Evolutionary conservation across 2,113 vertebrate species (phyloP).

Genomic region (Capreolus pygargus): DNA sequence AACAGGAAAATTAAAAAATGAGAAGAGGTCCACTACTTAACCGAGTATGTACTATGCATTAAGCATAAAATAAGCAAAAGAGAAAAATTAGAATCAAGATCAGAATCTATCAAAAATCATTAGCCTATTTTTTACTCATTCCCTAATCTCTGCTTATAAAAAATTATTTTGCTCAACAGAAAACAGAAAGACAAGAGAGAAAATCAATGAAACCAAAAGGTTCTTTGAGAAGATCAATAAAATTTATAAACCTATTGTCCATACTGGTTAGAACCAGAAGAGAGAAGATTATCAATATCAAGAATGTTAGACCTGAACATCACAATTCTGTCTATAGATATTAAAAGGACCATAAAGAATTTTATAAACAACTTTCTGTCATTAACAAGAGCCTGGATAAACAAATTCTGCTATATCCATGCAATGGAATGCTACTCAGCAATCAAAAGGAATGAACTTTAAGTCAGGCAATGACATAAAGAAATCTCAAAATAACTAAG

Average conservation of each 20-base stretch:
- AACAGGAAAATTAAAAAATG: neutral
- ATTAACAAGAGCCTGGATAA: neutral
- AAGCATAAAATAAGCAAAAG: neutral
- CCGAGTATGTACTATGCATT: neutral
- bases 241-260: neutral
- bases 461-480: neutral
- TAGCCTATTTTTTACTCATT: neutral
- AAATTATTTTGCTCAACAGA: neutral
- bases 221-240: slow-evolving; percentile 8
- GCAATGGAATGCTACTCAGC: neutral
- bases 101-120: neutral
- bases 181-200: neutral
- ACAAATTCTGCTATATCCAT: neutral
- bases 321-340: neutral
- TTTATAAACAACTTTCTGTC: neutral
- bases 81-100: neutral
- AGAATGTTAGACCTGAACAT: neutral
- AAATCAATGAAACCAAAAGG: neutral
- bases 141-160: neutral
- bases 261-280: neutral
- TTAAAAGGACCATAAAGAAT: neutral
- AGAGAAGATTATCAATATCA: neutral
- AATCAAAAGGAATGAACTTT: neutral
- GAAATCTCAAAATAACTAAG: neutral
- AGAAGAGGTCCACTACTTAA: neutral